Conservation (phyloP, 2,113 vertebrate species). For the Phalacrocorax aristotelis region DNA sequence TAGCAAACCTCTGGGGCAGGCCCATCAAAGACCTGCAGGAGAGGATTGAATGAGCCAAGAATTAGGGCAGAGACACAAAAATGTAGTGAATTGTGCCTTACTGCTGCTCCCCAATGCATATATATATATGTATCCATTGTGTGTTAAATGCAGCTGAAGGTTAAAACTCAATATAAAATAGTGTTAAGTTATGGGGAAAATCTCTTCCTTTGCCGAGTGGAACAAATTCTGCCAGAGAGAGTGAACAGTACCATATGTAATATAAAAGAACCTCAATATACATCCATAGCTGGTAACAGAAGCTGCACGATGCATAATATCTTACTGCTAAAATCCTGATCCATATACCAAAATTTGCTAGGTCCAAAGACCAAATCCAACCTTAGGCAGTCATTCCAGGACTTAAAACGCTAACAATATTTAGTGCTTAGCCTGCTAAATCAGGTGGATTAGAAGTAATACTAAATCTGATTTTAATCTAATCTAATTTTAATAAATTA, state of each 20-base stretch:
- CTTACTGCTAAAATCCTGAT: background rate
- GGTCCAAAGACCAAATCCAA: background rate
- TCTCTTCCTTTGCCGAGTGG: background rate
- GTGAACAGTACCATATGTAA: background rate
- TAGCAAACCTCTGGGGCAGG: background rate
- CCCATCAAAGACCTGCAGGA: background rate
- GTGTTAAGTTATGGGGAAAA: background rate
- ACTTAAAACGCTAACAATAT: background rate
- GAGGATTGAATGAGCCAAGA: background rate
- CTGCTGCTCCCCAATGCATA: background rate
- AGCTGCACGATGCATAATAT: background rate
- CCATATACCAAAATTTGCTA: background rate
- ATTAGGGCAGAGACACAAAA: slow-evolving; percentile 12
- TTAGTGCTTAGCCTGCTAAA: background rate
- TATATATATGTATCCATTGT: background rate
- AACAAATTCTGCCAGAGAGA: background rate
- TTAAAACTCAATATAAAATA: background rate
- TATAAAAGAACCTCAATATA: background rate
- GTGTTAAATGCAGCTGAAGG: background rate
- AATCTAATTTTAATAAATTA: too few relatives aligned
- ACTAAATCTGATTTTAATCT: background rate
- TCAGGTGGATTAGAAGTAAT: background rate
- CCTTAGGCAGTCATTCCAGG: background rate
- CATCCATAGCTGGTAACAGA: background rate
- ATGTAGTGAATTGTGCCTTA: background rate